phyloP scores from a whole-genome alignment of 2,888 invertebrate species.

The Priocnemis perturbator region DNA sequence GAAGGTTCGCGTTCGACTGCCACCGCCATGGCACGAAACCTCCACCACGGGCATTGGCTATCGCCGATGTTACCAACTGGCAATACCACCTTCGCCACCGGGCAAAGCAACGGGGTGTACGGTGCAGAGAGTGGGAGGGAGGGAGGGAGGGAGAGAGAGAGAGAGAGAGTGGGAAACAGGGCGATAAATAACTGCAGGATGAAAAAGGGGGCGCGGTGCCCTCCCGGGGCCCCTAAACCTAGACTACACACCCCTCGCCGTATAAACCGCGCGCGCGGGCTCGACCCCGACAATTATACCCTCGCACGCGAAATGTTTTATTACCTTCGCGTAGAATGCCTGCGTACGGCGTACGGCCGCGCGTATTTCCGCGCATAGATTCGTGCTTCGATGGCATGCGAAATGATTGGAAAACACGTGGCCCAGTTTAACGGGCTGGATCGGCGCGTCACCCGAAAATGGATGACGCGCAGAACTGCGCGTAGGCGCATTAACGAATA shows the following conservation, averaged over 20 bases:
- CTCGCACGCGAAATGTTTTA: constrained; percentile 73
- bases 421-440: constrained; percentile 23
- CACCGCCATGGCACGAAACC: constrained; percentile 23
- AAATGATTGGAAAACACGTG: constrained; percentile 19
- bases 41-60: constrained; percentile 35
- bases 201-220: constrained; percentile 73
- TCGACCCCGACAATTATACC: constrained; percentile 73
- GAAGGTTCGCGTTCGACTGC: constrained; percentile 62
- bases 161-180: constrained; percentile 60
- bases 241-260: constrained; percentile 64
- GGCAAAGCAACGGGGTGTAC: constrained; percentile 53
- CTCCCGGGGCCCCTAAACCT: constrained; percentile 73
- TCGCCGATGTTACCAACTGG: constrained; percentile 53
- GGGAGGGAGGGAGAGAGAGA: constrained; percentile 58
- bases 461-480: no score
- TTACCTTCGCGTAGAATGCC: constrained; percentile 63
- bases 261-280: constrained; percentile 62
- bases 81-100: constrained; percentile 59
- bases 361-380: not conserved
- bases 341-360: constrained; percentile 36
- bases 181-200: constrained; percentile 73
- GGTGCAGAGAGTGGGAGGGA: constrained; percentile 20
- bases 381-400: not conserved
- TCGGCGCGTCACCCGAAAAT: not conserved
- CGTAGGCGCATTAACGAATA: no score